Evolutionary conservation across 2,888 invertebrate species (phyloP).

Genomic region (Chalcis sispes): DNA sequence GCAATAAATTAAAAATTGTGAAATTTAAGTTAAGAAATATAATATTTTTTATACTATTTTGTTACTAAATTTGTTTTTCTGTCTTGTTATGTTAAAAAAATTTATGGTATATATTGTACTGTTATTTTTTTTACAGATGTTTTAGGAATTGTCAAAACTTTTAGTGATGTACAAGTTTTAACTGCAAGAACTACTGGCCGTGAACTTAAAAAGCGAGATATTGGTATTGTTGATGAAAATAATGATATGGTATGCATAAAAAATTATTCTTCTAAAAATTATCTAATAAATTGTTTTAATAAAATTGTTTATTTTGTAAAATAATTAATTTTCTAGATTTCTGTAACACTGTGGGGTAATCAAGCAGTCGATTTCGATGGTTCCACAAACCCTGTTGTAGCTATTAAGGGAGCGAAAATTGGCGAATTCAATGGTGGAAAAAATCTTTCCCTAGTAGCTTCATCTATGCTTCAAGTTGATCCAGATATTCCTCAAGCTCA

Average conservation of each 20-base stretch:
- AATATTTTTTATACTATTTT: neutral
- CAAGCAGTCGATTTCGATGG: constrained; percentile 92
- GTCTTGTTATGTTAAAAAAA: neutral
- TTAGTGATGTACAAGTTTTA: constrained; percentile 84
- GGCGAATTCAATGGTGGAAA: constrained; percentile 93
- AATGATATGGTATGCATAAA: constrained; percentile 81
- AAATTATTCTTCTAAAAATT: neutral
- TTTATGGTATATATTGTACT: neutral
- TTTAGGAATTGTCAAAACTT: constrained; percentile 89
- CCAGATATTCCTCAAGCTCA: constrained; percentile 94
- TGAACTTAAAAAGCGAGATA: constrained; percentile 92
- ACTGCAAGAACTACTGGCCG: constrained; percentile 85
- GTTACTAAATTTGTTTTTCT: neutral
- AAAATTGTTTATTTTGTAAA: constrained; percentile 7
- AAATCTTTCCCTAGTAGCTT: constrained; percentile 80
- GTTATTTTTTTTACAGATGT: constrained; percentile 84
- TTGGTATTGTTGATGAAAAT: constrained; percentile 90
- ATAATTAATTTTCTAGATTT: constrained; percentile 77
- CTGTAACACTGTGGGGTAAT: constrained; percentile 93
- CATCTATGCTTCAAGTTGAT: constrained; percentile 85
- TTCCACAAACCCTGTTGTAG: constrained; percentile 86
- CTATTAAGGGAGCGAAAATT: constrained; percentile 89
- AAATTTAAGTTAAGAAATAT: neutral
- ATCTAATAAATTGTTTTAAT: constrained; percentile 13
- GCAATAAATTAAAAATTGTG: neutral